Evolutionary conservation across 1,140 invertebrate genomes (phyloP), one percentile per base, ranked within the genome.

Genomic region (Tenebrio molitor): DNA sequence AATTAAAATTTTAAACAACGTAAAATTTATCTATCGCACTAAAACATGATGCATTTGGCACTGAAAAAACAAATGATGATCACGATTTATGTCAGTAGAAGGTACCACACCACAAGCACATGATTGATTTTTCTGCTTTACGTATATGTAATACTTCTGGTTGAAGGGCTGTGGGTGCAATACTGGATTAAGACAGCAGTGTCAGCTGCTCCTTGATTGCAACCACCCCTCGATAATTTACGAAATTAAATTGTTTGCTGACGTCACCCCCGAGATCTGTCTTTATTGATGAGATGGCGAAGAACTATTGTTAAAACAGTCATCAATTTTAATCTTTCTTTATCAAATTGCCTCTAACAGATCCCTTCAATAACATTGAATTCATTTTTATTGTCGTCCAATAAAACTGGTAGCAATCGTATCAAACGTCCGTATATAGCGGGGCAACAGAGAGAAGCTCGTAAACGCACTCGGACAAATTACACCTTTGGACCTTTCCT

Each of bases 191-290:
- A 50, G 44, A 50, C 10, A 29, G 25, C 8, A 19, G 44, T 23
- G 44, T 66, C 44, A 34, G 25, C 39, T 50, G 39, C 36, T 65
- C 6, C 5, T 12, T 39, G 53, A 72, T 23, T 53, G 64, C 58
- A 44, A n/a, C 71, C 53, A 42, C 29, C 65, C 16, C 25, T 19
- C 10, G 23, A 25, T 44, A 19, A 46, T 46, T 71, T n/a, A 68
- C 15, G 16, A 62, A 14, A 72, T 36, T 39, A 73, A 63, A 63
- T 46, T 41, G 53, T 69, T 69, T 64, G 50, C 50, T 63, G 64
- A 73, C 66, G 46, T 73, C 69, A 29, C 46, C 50, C 50, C 66
- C 29, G 62, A 44, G 63, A 53, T 65, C 62, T 50, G 42, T 66
- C 34, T 66, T 53, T 50, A 67, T 72, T 66, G 65, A 66, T 21